Evolutionary conservation across 2,113 vertebrate genomes (phyloP).

Genomic region (Cryptomyrus ogoouensis): DNA sequence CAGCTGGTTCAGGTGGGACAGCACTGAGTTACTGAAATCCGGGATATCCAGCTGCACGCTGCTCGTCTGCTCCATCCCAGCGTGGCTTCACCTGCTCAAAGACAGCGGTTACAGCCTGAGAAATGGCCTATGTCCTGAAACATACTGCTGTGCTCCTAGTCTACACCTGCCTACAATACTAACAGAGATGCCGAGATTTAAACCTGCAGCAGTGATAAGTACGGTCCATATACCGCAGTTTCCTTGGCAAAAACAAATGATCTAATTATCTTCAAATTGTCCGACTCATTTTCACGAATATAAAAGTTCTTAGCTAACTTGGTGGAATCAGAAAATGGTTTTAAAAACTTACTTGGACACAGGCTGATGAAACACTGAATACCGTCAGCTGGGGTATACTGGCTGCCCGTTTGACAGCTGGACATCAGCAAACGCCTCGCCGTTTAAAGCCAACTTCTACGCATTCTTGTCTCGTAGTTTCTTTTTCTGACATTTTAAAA

Average conservation of each 20-base stretch:
- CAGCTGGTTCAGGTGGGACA: conserved; percentile 92
- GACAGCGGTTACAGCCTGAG: background rate
- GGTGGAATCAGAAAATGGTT: background rate
- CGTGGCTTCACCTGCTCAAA: background rate
- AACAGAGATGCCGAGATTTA: background rate
- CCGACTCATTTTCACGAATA: background rate
- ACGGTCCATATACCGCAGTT: background rate
- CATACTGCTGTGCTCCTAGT: background rate
- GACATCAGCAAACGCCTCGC: background rate
- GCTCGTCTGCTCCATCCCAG: conserved; percentile 84
- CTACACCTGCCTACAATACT: background rate
- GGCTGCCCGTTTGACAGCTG: background rate
- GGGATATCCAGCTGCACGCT: conserved; percentile 96
- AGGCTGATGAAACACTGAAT: background rate
- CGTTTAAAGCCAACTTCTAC: background rate
- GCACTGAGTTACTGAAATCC: conserved; percentile 95
- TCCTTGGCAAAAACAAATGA: background rate
- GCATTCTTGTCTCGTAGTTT: background rate
- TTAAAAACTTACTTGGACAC: conserved; percentile 5
- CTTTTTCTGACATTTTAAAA: background rate
- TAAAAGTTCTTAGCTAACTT: background rate
- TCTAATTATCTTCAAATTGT: background rate
- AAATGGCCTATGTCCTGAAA: background rate
- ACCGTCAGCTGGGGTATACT: background rate
- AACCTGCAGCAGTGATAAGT: background rate